Conservation (phyloP, 2,888 invertebrate species). For the Blastobasis lacticolella region DNA sequence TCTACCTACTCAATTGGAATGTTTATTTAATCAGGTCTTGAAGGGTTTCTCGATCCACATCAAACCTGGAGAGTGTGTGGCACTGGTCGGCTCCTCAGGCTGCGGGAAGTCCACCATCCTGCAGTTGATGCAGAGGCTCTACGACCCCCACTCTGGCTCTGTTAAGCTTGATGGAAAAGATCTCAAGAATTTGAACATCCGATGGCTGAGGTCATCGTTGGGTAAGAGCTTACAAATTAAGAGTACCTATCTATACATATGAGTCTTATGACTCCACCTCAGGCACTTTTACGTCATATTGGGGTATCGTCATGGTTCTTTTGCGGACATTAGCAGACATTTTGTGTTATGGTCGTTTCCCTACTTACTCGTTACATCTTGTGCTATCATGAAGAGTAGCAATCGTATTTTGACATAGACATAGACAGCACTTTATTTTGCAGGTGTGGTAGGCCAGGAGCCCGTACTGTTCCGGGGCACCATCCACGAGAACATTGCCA, state of each 20-base stretch:
- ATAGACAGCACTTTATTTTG: conserved; percentile 4
- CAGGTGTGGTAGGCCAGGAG: conserved; percentile 89
- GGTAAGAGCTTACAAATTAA: conserved; percentile 41
- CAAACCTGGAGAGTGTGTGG: conserved; percentile 80
- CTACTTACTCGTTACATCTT: not conserved
- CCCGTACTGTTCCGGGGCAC: conserved; percentile 88
- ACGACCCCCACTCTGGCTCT: conserved; percentile 76
- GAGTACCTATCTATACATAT: not conserved
- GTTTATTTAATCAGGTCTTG: conserved; percentile 66
- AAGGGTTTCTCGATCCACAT: conserved; percentile 79
- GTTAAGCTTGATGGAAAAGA: conserved; percentile 80
- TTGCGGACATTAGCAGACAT: too few relatives aligned
- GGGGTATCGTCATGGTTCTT: not conserved
- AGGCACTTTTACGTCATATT: not conserved
- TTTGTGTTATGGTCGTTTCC: not conserved
- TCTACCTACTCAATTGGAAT: not conserved
- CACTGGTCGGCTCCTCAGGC: conserved; percentile 83
- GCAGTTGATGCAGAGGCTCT: conserved; percentile 83
- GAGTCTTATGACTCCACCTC: not conserved
- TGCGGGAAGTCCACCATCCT: conserved; percentile 88
- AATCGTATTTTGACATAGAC: too few relatives aligned
- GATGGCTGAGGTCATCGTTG: conserved; percentile 84
- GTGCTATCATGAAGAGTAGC: not conserved
- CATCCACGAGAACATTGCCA: conserved; percentile 80
- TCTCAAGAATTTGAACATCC: conserved; percentile 79